Percentiles rank a stretch among this genome's conserved stretches.
These are phyloP conservation scores for Ceuthmochares aereus DNA, from an alignment of 2,113 vertebrate species.

Conservation along the genomic window DNA sequence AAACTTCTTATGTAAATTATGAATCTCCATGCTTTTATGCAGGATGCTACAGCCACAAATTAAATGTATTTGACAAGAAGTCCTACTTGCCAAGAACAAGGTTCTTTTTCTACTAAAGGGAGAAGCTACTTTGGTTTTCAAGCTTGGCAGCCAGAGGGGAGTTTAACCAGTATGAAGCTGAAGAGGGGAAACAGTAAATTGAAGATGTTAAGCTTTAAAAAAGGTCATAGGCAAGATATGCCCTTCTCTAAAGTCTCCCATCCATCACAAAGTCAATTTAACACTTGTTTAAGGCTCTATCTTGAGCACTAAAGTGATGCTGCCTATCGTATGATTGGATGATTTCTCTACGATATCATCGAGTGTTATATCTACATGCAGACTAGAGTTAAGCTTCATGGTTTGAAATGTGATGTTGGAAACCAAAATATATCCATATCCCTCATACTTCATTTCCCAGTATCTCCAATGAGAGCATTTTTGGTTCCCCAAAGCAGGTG, in stretches of 20 bases:
- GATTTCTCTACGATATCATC: background rate
- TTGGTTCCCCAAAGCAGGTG: background rate
- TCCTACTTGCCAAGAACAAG: background rate
- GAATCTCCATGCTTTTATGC: background rate
- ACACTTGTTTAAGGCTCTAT: background rate
- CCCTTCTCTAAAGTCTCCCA: background rate
- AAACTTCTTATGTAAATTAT: background rate
- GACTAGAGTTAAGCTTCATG: background rate
- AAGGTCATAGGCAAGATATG: rapidly evolving
- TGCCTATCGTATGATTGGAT: background rate
- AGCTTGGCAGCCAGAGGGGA: background rate
- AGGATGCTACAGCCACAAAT: background rate
- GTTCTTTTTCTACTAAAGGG: background rate
- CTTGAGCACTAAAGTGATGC: background rate
- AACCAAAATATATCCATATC: background rate
- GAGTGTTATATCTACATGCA: too few species aligned
- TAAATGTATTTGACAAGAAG: background rate
- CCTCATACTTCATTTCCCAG: background rate
- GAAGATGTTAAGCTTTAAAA: background rate
- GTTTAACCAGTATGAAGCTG: background rate
- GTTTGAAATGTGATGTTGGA: background rate
- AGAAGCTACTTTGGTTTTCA: background rate
- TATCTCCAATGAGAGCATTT: background rate
- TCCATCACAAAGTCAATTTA: background rate
- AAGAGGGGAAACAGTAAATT: background rate